These are phyloP conservation scores for Aldabrachelys gigantea DNA, from an alignment of 2,113 vertebrate genomes.

Conservation along the genomic window DNA sequence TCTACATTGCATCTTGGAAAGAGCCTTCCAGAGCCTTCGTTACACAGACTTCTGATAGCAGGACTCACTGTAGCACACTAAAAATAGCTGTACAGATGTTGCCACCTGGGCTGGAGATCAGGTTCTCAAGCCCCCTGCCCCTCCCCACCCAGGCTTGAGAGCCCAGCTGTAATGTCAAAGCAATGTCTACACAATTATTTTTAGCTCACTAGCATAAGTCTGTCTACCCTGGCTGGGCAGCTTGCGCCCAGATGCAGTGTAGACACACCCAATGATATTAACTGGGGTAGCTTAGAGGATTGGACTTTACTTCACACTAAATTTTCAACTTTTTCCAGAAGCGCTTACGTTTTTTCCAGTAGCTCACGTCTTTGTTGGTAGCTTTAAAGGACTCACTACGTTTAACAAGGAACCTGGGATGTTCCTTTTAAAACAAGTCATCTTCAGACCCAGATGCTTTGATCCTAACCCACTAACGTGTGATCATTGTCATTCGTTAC, in stretches of 20 bases:
- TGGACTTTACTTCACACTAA: neutral
- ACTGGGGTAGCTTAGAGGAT: neutral
- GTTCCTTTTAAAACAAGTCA: neutral
- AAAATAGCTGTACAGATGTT: neutral
- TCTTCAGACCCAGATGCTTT: neutral
- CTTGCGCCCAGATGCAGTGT: neutral
- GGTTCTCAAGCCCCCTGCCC: neutral
- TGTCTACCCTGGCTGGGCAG: neutral
- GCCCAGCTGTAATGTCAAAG: neutral
- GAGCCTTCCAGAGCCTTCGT: neutral
- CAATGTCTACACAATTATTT: neutral
- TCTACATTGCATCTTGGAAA: neutral
- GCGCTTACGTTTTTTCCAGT: neutral
- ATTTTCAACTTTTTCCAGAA: neutral
- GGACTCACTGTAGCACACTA: neutral
- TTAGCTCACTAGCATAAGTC: neutral
- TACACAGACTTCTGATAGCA: neutral
- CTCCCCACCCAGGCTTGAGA: neutral
- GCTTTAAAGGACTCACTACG: neutral
- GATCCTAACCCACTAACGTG: neutral
- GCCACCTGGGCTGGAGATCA: neutral
- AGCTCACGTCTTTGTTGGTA: neutral
- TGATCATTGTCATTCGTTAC: constrained; percentile 67
- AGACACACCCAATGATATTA: neutral
- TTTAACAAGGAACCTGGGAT: neutral